Conservation (phyloP, 2,113 vertebrate genomes). For the Dolichallabes microphthalmus region DNA sequence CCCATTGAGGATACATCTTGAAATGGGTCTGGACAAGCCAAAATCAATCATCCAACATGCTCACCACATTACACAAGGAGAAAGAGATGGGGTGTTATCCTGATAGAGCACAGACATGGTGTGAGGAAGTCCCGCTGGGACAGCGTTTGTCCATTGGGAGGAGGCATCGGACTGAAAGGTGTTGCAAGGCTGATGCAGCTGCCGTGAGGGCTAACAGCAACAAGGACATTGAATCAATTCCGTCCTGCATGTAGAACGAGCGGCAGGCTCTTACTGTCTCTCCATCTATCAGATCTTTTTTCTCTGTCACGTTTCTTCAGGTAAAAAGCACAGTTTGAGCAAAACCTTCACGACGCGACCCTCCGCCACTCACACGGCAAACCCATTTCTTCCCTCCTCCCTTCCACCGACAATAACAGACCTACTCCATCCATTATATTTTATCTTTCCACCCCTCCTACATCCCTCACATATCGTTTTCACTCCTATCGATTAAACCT, state of each 20-base stretch:
- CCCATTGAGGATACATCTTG: slow-evolving; percentile 45
- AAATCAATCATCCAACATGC: slow-evolving; percentile 36
- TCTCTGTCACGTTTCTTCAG: slow-evolving; percentile 3
- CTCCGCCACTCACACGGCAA: not conserved
- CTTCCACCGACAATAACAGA: slow-evolving; percentile 25
- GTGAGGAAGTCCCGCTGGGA: slow-evolving; percentile 22
- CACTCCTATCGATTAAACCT: slow-evolving; percentile 58
- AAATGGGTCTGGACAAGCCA: slow-evolving; percentile 46
- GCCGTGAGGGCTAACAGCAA: slow-evolving; percentile 34
- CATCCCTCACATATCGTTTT: slow-evolving; percentile 50
- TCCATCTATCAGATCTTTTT: not conserved
- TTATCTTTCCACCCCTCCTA: slow-evolving; percentile 10
- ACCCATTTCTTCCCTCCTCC: not conserved
- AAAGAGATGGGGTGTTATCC: slow-evolving; percentile 17
- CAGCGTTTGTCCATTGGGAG: slow-evolving; percentile 1
- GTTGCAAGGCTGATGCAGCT: slow-evolving; percentile 20
- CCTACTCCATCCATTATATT: slow-evolving; percentile 11
- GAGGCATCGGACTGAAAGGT: slow-evolving; percentile 28
- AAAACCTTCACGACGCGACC: slow-evolving; percentile 51
- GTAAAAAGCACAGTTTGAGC: slow-evolving; percentile 49
- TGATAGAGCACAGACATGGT: slow-evolving; percentile 13
- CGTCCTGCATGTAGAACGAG: slow-evolving; percentile 15
- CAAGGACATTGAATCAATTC: slow-evolving; percentile 26
- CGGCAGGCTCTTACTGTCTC: slow-evolving; percentile 20
- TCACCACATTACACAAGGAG: not conserved